Percentiles rank a stretch among this genome's conserved stretches.
These are phyloP conservation scores for Regulus satrapa DNA, from an alignment of 2,113 vertebrate species.

Conservation along the genomic window DNA sequence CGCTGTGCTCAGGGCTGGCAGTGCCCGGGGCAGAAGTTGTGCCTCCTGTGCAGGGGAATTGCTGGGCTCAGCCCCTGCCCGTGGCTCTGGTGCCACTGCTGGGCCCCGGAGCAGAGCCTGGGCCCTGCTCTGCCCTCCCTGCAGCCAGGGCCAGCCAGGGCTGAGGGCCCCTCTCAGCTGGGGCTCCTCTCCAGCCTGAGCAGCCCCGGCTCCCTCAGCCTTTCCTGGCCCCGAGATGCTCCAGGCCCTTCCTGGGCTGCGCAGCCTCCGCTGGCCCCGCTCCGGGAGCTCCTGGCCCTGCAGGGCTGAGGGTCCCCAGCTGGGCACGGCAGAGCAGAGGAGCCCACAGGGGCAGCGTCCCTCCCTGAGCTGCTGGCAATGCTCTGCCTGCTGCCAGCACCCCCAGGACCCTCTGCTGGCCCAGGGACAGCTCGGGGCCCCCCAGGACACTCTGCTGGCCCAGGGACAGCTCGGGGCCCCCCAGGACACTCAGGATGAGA, in stretches of 20 bases:
- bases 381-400: background rate
- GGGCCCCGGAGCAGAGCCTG: no score
- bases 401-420: no score
- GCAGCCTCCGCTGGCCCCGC: background rate
- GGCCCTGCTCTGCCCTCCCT: background rate
- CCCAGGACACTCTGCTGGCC: background rate
- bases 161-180: background rate
- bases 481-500: accelerated
- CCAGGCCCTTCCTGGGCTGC: background rate
- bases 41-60: no score
- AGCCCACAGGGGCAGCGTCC: background rate
- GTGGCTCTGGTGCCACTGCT: no score
- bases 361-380: background rate
- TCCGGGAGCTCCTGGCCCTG: background rate
- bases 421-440: background rate
- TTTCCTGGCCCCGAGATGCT: background rate
- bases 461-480: background rate
- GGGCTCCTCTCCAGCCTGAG: background rate
- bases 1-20: background rate
- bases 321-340: background rate
- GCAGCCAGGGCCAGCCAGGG: background rate
- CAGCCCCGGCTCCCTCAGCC: background rate
- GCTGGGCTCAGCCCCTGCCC: no score
- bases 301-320: background rate
- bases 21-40: background rate